These are phyloP conservation scores for Anisognathus igniventris DNA, from an alignment of 2,797 vertebrate species.

Conservation along the genomic window DNA sequence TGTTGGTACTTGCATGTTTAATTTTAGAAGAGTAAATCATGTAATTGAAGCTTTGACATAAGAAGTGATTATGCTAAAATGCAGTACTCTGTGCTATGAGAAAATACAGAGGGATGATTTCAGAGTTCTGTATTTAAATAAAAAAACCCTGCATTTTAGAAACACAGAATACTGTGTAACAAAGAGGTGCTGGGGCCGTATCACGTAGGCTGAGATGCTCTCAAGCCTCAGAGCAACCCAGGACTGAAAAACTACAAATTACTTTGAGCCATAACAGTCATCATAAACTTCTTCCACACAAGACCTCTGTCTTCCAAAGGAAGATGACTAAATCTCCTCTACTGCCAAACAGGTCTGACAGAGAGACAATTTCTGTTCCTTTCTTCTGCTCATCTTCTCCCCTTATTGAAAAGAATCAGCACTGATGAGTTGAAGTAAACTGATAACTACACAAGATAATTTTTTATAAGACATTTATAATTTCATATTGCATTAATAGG, in stretches of 20 bases:
- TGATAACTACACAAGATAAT: slow-evolving; percentile 30
- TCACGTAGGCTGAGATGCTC: not conserved
- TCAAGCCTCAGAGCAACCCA: not conserved
- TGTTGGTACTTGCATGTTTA: slow-evolving; percentile 32
- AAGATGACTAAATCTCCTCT: not conserved
- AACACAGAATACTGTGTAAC: not conserved
- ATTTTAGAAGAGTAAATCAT: slow-evolving; percentile 58
- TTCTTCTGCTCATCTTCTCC: not conserved
- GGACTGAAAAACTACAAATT: not conserved
- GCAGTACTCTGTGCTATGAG: not conserved
- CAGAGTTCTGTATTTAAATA: not conserved
- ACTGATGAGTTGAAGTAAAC: not conserved
- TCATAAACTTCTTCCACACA: not conserved
- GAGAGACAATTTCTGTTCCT: not conserved
- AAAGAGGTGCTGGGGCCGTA: too few relatives aligned
- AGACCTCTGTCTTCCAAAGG: not conserved
- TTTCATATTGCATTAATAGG: slow-evolving; percentile 48
- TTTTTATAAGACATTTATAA: slow-evolving; percentile 28
- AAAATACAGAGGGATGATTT: not conserved
- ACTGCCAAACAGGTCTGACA: not conserved
- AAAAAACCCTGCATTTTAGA: not conserved
- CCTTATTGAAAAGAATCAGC: not conserved
- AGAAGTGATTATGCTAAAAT: slow-evolving; percentile 38
- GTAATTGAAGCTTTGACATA: slow-evolving; percentile 45
- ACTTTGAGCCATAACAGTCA: not conserved